A percentile compares a stretch with the other conserved stretches of the same genome.
Evolutionary conservation across 1,140 invertebrate genomes (phyloP).

Genomic region (Bombus turneri): DNA sequence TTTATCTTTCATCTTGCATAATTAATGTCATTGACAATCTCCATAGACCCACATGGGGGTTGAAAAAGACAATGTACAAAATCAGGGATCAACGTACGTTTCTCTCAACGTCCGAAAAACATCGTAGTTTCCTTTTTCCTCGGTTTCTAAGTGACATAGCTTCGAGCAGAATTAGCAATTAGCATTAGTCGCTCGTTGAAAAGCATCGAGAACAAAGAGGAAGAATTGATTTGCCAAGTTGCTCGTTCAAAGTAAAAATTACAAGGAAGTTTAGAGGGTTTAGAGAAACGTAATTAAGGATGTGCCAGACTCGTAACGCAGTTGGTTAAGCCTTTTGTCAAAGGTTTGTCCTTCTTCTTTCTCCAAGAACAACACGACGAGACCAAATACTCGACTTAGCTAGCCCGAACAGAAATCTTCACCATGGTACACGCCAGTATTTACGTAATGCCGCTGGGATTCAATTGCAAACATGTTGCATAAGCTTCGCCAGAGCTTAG

Average conservation of each 20-base stretch:
- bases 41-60: no score
- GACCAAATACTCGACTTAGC: slow-evolving; percentile 10
- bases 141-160: no score
- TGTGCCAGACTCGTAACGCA: not conserved
- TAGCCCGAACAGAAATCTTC: slow-evolving; percentile 27
- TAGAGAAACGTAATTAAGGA: not conserved
- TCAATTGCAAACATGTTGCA: slow-evolving; percentile 63
- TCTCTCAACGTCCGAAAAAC: no score
- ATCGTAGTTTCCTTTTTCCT: no score
- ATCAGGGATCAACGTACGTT: no score
- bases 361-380: not conserved
- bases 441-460: slow-evolving; percentile 47
- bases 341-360: not conserved
- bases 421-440: not conserved
- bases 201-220: not conserved
- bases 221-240: not conserved
- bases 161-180: no score
- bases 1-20: no score
- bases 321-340: not conserved
- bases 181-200: no score
- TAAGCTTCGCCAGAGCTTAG: slow-evolving; percentile 62
- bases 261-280: not conserved
- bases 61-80: no score
- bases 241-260: not conserved
- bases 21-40: no score